Evolutionary conservation across 2,113 vertebrate genomes (phyloP).

Genomic region (Pimephales promelas): DNA sequence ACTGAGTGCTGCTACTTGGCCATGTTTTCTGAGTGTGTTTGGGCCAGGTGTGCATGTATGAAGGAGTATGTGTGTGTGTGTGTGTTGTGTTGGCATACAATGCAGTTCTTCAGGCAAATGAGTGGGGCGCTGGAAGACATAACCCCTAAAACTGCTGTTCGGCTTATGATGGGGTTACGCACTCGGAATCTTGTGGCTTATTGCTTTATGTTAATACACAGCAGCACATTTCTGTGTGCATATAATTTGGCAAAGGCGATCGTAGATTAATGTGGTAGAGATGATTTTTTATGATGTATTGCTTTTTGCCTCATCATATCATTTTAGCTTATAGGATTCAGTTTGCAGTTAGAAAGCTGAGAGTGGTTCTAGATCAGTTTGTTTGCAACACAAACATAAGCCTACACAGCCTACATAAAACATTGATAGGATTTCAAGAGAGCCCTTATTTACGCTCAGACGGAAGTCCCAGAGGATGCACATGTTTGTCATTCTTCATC

Average conservation of each 20-base stretch:
- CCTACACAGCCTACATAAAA: slow-evolving; percentile 2
- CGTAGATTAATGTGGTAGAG: neutral
- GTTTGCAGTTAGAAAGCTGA: neutral
- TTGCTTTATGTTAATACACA: neutral
- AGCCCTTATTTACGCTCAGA: neutral
- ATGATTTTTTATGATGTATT: neutral
- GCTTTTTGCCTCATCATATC: neutral
- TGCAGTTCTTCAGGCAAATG: neutral
- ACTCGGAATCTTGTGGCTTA: neutral
- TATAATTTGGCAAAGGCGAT: neutral
- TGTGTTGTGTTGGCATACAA: slow-evolving; percentile 20
- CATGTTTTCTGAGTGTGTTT: slow-evolving; percentile 43
- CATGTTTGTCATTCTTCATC: neutral
- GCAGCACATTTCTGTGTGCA: neutral
- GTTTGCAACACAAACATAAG: slow-evolving; percentile 16
- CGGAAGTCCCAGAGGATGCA: neutral
- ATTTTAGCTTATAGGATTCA: neutral
- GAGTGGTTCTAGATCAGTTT: neutral
- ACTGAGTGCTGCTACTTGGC: neutral
- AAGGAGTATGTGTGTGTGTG: slow-evolving; percentile 13
- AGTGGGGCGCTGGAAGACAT: neutral
- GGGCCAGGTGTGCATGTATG: slow-evolving; percentile 32
- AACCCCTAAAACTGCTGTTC: neutral
- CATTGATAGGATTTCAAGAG: slow-evolving; percentile 22
- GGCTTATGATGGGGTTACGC: neutral